phyloP scores from a whole-genome alignment of 92 coral and sea anemone species.

The Porites evermanni region DNA sequence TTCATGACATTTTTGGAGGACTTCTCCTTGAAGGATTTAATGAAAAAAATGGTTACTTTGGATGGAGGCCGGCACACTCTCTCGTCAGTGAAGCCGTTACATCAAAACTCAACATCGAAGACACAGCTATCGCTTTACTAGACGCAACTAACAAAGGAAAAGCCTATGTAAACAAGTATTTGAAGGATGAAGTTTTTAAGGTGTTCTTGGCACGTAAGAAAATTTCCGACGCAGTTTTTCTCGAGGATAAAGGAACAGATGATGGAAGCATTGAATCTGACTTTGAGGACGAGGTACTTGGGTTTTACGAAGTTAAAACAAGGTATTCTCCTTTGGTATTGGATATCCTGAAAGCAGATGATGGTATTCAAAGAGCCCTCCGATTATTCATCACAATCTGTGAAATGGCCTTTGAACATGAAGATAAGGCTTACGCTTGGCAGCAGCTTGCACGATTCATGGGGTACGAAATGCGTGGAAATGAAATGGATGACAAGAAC shows the following conservation, averaged over 20 bases:
- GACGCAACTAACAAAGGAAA: slow-evolving; percentile 34
- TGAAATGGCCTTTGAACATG: slow-evolving; percentile 35
- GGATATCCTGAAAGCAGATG: slow-evolving; percentile 33
- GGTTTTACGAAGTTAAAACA: slow-evolving; percentile 55
- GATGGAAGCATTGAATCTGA: slow-evolving; percentile 18
- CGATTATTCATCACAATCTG: slow-evolving; percentile 48
- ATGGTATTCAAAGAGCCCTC: slow-evolving; percentile 47
- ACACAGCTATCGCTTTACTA: slow-evolving; percentile 44
- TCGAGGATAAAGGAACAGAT: slow-evolving; percentile 16
- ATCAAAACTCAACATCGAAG: slow-evolving; percentile 30
- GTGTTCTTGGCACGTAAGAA: slow-evolving; percentile 59
- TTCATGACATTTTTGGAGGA: slow-evolving; percentile 70
- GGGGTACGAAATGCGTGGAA: slow-evolving; percentile 68
- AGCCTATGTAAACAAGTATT: slow-evolving; percentile 52
- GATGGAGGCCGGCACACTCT: slow-evolving; percentile 80
- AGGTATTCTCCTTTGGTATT: slow-evolving; percentile 56
- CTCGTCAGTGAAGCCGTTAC: slow-evolving; percentile 71
- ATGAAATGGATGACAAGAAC: slow-evolving; percentile 9
- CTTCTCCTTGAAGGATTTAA: slow-evolving; percentile 64
- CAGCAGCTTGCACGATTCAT: slow-evolving; percentile 76
- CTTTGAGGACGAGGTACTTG: slow-evolving; percentile 53
- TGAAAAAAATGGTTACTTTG: slow-evolving; percentile 57
- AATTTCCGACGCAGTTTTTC: slow-evolving; percentile 52
- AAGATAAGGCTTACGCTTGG: slow-evolving; percentile 75
- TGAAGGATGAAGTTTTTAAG: slow-evolving; percentile 56